Conservation (phyloP, 2,888 invertebrate species). For the Hylaea fasciaria region DNA sequence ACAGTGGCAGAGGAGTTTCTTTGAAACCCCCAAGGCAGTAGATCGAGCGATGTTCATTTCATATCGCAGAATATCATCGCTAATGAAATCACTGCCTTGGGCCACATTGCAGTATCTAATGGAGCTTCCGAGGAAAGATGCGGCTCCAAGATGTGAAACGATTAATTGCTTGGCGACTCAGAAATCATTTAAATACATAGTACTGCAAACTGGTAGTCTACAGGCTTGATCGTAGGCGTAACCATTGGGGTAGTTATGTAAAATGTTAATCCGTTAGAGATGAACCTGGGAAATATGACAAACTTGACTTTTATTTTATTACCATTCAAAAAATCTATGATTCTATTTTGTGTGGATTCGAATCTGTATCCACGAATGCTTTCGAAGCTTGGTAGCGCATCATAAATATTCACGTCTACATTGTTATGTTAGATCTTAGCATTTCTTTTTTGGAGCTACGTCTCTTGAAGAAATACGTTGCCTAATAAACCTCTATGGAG, state of each 20-base stretch:
- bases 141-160: constrained; percentile 24
- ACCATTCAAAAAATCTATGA: too few species aligned
- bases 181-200: constrained; percentile 10
- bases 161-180: constrained; percentile 22
- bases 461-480: too few species aligned
- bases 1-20: constrained; percentile 16
- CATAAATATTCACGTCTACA: too few species aligned
- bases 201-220: constrained; percentile 2
- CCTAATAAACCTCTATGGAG: too few species aligned
- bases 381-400: too few species aligned
- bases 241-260: not conserved
- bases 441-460: too few species aligned
- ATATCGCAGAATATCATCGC: constrained; percentile 32
- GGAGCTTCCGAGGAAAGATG: constrained; percentile 29
- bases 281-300: not conserved
- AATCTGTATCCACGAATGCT: too few species aligned
- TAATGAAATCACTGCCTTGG: constrained; percentile 41
- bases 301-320: not conserved
- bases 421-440: too few species aligned
- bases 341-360: too few species aligned
- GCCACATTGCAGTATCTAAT: constrained; percentile 37
- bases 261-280: constrained; percentile 6
- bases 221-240: constrained; percentile 1
- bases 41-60: constrained; percentile 26
- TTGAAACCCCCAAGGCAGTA: constrained; percentile 6